Base-by-base conservation (phyloP, 2,113 vertebrate species). In the Centropus unirufus region DNA sequence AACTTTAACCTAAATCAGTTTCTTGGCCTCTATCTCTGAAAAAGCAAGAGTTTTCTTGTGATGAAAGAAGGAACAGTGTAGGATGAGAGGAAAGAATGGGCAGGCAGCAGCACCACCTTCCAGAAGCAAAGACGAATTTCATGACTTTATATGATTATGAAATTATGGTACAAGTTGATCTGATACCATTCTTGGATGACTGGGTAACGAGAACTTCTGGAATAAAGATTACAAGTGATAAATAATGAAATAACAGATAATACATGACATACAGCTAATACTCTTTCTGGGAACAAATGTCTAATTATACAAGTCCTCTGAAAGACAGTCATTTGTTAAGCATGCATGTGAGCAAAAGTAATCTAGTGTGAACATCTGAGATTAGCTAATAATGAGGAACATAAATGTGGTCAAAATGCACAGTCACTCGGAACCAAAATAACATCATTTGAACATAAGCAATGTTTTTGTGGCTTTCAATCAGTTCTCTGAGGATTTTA, bases 141-240 rank as follows among this genome's bases (percentile, higher is more conserved):
- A 64, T 66, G 12, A 11, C 36, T 61, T 76, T 9, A 24, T 20
- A 11, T 20, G 7, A 85, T 79, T 82, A 66, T 2, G 4, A 73
- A 91, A 68, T 49, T 67, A 76, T 12, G 27, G n/a, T 75, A 83
- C 46, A 69, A 69, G n/a, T 76, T 84, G 34, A 36, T 66, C 29
- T 2, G 24, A 84, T 40, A 40, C 29, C 70, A 72, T 62, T 79
- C 66, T 66, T 79, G 46, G 62, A 91, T 88, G 55, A 68, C 39
- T 73, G 18, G 58, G 54, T 66, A 89, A 76, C 69, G 42, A 54
- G 47, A 85, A 92, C 67, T 87, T 92, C 75, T 85, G 69, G 76
- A 80, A 70, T 76, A 58, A 69, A 42, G 54, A 90, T 69, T 70
- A 26, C 30, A 70, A 76, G 39, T 67, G 67, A 90, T 76, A 90